Percentiles rank a stretch among this genome's conserved stretches.
phyloP scores from a whole-genome alignment of 2,113 vertebrate species.

The Ibidorhyncha struthersii region DNA sequence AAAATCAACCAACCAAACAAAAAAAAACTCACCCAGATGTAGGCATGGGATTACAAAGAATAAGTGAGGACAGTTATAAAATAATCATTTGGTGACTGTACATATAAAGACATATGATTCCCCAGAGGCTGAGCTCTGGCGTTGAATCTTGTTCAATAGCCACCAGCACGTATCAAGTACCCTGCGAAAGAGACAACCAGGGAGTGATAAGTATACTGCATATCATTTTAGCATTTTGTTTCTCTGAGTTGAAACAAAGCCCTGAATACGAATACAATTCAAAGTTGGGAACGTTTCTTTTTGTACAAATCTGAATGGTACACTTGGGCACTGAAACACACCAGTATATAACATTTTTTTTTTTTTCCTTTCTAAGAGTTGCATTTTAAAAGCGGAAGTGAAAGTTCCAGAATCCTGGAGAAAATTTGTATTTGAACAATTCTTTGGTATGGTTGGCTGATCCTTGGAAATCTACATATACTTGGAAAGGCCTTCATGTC shows the following conservation, averaged over 20 bases:
- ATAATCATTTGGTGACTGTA: not conserved
- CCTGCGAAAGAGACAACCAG: no score
- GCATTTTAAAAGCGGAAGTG: not conserved
- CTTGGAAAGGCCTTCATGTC: not conserved
- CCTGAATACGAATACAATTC: no score
- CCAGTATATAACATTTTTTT: no score
- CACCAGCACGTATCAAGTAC: no score
- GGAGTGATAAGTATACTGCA: no score
- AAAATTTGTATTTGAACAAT: rapidly evolving
- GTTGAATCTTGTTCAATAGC: not conserved
- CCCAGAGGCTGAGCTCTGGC: not conserved
- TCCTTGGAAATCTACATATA: not conserved
- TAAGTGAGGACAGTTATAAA: not conserved
- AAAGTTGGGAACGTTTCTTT: no score
- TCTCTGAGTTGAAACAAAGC: no score
- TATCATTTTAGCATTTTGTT: no score
- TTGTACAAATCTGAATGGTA: no score
- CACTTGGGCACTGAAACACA: no score
- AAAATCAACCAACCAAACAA: not conserved
- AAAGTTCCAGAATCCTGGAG: not conserved
- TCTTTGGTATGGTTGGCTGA: not conserved
- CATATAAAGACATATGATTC: not conserved
- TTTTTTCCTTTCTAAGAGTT: no score
- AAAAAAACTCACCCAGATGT: not conserved
- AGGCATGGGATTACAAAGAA: not conserved